Base-by-base conservation (phyloP, 2,888 invertebrate genomes). In the Trilocha varians region DNA sequence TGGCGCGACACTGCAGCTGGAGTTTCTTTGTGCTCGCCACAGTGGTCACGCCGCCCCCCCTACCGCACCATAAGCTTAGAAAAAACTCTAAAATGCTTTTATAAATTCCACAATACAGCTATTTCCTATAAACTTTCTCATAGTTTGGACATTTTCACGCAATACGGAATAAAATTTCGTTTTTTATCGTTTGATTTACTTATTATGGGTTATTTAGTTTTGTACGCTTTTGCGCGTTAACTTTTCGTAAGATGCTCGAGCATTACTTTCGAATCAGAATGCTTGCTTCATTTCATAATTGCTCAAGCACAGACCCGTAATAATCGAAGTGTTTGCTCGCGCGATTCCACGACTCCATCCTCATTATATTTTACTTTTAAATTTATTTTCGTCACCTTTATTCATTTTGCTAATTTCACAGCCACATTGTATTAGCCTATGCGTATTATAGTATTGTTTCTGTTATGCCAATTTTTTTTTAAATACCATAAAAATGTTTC, bases 391-490 rank as follows among this genome's bases (percentile, higher is more conserved):
- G 59, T 62, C 55, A 56, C 62, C 57, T 56, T 70, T 70, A 65
- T 68, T 72, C 67, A 73, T 70, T 84, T 84, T 82, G 86, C 86
- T 86, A 86, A 84, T 82, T 77, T 87, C 86, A 86, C 87, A 87
- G 86, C 86, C 86, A 76, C 80, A 78, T 77, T 79, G 73, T 82
- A 84, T 85, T 86, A 87, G 86, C 86, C 87, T 87, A 87, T 84
- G 79, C 80, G 72, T 82, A 82, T 78, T 70, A 83, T 72, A 79
- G 83, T 85, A 84, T 79, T 84, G 83, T 80, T 80, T 80, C 78
- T 80, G 84, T 70, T 75, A 77, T 78, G 83, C 83, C 85, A 83
- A 84, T 83, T 79, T 58, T 63, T 53, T 59, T 25, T 64, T 70
- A 65, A 60, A 60, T 65, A 62, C 58, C 72, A 62, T 78, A 78